Conservation (phyloP, 2,888 invertebrate genomes). For the Xylophagus ater region DNA sequence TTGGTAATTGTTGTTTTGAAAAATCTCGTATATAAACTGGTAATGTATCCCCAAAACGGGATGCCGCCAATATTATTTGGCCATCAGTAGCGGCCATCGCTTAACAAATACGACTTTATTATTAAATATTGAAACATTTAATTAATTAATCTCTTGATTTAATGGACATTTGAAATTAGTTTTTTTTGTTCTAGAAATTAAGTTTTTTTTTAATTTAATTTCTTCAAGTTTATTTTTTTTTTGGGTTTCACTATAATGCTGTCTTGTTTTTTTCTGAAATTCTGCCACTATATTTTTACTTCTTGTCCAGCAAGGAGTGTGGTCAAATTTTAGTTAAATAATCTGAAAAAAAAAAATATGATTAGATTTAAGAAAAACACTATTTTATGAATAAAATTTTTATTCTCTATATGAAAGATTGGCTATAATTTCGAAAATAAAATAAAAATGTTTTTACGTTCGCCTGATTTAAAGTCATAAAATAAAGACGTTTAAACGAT, state of each 20-base stretch:
- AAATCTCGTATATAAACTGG: slow-evolving; percentile 43
- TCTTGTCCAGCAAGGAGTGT: no score
- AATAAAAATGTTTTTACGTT: no score
- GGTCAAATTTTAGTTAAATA: no score
- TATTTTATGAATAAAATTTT: no score
- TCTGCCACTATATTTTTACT: neutral
- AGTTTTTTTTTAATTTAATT: neutral
- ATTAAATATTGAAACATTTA: slow-evolving; percentile 7
- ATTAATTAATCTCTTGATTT: slow-evolving; percentile 13
- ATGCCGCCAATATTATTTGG: slow-evolving; percentile 78
- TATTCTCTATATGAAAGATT: no score
- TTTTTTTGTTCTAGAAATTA: neutral
- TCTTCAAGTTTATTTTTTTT: neutral
- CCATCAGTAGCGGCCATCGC: slow-evolving; percentile 83
- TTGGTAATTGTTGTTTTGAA: slow-evolving; percentile 63
- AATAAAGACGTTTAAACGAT: no score
- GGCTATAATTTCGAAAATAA: no score
- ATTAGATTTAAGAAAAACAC: no score
- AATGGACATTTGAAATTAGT: neutral
- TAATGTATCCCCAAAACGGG: slow-evolving; percentile 43
- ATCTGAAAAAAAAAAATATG: no score
- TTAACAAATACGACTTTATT: slow-evolving; percentile 21
- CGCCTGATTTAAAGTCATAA: no score
- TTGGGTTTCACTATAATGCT: neutral
- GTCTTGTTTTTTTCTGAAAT: neutral